Percentiles rank a stretch among this genome's conserved stretches.
Conservation (phyloP, 2,113 vertebrate genomes). For the Colinus virginianus region DNA sequence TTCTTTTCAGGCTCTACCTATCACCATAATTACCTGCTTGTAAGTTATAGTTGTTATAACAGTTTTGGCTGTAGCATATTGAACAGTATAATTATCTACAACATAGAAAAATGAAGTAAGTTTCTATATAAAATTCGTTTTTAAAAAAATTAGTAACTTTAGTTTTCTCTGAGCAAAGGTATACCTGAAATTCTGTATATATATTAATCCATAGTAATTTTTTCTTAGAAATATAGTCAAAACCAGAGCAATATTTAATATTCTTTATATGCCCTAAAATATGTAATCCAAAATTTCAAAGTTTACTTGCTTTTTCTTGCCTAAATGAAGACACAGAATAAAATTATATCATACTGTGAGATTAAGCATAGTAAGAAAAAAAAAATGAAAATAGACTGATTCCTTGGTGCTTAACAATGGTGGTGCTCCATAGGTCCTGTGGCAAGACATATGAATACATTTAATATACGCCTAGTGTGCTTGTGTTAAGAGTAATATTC, state of each 20-base stretch:
- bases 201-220: not conserved
- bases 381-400: not conserved
- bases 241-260: not conserved
- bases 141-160: not conserved
- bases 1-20: slow-evolving; percentile 16
- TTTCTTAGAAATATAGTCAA: not conserved
- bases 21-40: not conserved
- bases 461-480: not conserved
- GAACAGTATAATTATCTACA: not conserved
- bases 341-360: not conserved
- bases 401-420: not conserved
- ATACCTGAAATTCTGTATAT: not conserved
- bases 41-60: not conserved
- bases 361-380: not conserved
- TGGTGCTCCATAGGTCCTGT: not conserved
- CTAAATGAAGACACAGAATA: not conserved
- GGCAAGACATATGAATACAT: not conserved
- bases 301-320: not conserved
- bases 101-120: not conserved
- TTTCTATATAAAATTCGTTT: not conserved
- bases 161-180: not conserved
- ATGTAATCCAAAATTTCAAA: not conserved
- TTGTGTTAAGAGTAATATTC: not conserved
- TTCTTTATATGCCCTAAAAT: not conserved
- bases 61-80: not conserved